Percentiles rank a stretch among this genome's conserved stretches.
phyloP scores from a whole-genome alignment of 1,140 invertebrate genomes.

The Microplitis mediator region DNA sequence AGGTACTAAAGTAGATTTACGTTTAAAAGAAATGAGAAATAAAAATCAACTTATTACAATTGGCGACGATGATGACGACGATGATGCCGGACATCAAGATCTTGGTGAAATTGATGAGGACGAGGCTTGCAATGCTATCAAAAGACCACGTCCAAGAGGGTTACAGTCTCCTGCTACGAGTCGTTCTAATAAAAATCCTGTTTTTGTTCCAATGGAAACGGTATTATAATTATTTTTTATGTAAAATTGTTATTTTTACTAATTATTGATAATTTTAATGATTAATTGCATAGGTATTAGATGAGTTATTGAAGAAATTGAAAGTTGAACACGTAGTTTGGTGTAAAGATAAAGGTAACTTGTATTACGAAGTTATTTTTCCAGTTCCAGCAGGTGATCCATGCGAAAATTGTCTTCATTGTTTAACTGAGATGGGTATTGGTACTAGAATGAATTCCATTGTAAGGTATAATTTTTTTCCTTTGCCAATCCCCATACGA shows the following conservation, averaged over 20 bases:
- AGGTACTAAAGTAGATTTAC: slow-evolving; percentile 45
- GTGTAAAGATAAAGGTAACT: slow-evolving; percentile 69
- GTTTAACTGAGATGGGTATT: slow-evolving; percentile 73
- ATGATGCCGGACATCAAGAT: slow-evolving; percentile 27
- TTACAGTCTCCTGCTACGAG: not conserved
- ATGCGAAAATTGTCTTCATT: slow-evolving; percentile 75
- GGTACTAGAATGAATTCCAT: slow-evolving; percentile 73
- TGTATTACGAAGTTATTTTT: slow-evolving; percentile 74
- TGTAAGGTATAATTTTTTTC: slow-evolving; percentile 72
- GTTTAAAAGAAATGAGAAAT: slow-evolving; percentile 45
- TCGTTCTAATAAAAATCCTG: slow-evolving; percentile 22
- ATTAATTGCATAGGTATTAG: slow-evolving; percentile 61
- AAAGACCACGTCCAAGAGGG: slow-evolving; percentile 11
- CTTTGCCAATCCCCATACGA: too few relatives aligned
- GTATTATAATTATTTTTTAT: slow-evolving; percentile 29
- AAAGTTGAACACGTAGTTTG: slow-evolving; percentile 73
- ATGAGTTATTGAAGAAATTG: slow-evolving; percentile 69
- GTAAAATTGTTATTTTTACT: not conserved
- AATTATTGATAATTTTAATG: not conserved
- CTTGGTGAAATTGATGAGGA: slow-evolving; percentile 12
- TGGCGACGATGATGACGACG: slow-evolving; percentile 37
- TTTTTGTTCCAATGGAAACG: slow-evolving; percentile 59
- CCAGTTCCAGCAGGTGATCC: slow-evolving; percentile 70
- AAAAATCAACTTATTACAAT: slow-evolving; percentile 42
- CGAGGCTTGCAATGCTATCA: slow-evolving; percentile 2